Conservation (phyloP, 2,888 invertebrate species). For the Microctonus aethiopoides region DNA sequence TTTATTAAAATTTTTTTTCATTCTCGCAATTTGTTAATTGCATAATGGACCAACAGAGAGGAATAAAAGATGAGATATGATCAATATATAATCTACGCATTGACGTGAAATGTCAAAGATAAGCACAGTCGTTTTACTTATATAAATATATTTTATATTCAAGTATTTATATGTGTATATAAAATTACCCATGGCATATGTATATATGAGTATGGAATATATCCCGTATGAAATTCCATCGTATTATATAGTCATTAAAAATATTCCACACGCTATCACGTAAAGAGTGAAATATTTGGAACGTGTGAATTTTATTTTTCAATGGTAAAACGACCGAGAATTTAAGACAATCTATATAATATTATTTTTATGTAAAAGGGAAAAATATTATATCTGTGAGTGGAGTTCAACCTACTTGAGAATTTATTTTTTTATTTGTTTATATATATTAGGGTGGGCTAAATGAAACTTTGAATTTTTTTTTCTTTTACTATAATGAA, state of each 20-base stretch:
- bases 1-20: background rate
- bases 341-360: background rate
- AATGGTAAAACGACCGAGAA: constrained; percentile 12
- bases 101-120: constrained; percentile 39
- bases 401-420: too few relatives aligned
- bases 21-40: constrained; percentile 15
- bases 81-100: constrained; percentile 24
- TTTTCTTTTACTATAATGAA: too few relatives aligned
- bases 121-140: background rate
- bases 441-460: too few relatives aligned
- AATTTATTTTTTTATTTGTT: too few relatives aligned
- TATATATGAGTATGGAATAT: background rate
- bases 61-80: constrained; percentile 27
- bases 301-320: constrained; percentile 43
- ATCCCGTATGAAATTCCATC: constrained; percentile 27
- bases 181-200: background rate
- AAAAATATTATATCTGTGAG: background rate
- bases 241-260: constrained; percentile 18
- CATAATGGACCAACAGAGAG: constrained; percentile 19
- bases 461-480: too few relatives aligned
- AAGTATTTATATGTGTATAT: background rate
- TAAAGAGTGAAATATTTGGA: constrained; percentile 35
- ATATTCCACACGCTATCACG: constrained; percentile 20
- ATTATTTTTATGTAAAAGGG: constrained; percentile 1
- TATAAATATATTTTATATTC: background rate